Base-by-base conservation (phyloP, 2,797 vertebrate species). In the Phataginus tricuspis region DNA sequence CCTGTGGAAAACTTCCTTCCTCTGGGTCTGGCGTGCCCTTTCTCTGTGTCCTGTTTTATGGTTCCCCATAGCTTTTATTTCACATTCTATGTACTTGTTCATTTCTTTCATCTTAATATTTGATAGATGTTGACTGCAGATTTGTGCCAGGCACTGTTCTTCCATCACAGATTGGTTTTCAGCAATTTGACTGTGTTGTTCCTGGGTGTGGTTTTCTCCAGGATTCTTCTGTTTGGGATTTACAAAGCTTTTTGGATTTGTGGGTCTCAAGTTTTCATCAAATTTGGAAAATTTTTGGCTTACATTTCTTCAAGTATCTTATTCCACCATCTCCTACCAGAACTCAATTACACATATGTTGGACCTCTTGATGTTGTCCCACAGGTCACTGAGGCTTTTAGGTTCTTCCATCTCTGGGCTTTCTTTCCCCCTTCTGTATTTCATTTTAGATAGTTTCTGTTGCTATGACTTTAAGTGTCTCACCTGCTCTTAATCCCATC, bases 371-470 rank as follows among this genome's bases (percentile, higher is more conserved):
- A 57, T 42, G 2, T 37, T 63, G 39, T 61, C 42, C 34, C 37
- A 45, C 7, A 3, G 15, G 42, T 21, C 74, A 14, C 64, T 19
- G 9, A 61, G 16, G 18, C 8, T 66, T 59, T 91, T 42, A 57
- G 25, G 1, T 5, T 5, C 21, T 34, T 45, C 45, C 14, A 2
- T 4, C 3, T 21, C 7, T 15, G 7, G 4, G 9, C 14, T 14
- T 51, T 64, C 21, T 18, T 14, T 31, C 0, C 1, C 3, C 23
- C 5, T 61, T n/a, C 10, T 18, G 0, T 39, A 69, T 92, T 93
- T 74, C 45, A 78, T 86, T 92, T 95, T 57, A 59, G 21, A 37
- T 66, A 3, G 2, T 64, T 80, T 91, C 72, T 87, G 12, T 27
- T 49, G 31, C 37, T 75, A 1, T 51, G 45, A 45, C 68, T 96